Evolutionary conservation across 2,888 invertebrate genomes (phyloP).

Genomic region (Rotaria socialis): DNA sequence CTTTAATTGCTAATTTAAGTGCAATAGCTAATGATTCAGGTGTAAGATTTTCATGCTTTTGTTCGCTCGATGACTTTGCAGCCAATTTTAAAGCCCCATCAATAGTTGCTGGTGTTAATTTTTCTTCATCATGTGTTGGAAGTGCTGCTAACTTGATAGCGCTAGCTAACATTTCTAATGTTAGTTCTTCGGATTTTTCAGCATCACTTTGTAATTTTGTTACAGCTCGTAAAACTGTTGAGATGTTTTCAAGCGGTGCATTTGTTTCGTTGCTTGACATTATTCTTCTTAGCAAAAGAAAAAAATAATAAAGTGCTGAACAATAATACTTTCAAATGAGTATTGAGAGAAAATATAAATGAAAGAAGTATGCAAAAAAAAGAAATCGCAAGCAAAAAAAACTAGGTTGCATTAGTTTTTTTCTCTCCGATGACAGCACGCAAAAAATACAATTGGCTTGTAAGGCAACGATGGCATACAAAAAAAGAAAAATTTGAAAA

Average conservation of each 20-base stretch:
- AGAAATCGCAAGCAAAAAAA: background rate
- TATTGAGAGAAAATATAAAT: background rate
- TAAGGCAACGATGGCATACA: background rate
- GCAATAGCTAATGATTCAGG: slow-evolving; percentile 12
- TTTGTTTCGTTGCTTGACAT: background rate
- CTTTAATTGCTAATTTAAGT: background rate
- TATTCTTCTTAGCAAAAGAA: background rate
- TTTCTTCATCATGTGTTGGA: background rate
- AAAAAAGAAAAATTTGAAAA: background rate
- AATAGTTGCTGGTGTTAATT: background rate
- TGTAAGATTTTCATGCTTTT: background rate
- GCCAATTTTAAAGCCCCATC: background rate
- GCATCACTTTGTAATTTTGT: background rate
- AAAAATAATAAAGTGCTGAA: background rate
- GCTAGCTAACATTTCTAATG: background rate
- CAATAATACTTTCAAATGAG: background rate
- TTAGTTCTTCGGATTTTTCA: background rate
- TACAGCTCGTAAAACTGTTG: background rate
- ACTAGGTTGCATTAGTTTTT: background rate
- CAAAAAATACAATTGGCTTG: background rate
- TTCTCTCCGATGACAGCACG: background rate
- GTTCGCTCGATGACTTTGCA: background rate
- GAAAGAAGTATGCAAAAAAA: background rate
- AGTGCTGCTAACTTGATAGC: slow-evolving; percentile 29
- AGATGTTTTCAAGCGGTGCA: background rate